A percentile compares a stretch with the other conserved stretches of the same genome.
Evolutionary conservation across 2,113 vertebrate species (phyloP).

Genomic region (Isurus oxyrinchus): DNA sequence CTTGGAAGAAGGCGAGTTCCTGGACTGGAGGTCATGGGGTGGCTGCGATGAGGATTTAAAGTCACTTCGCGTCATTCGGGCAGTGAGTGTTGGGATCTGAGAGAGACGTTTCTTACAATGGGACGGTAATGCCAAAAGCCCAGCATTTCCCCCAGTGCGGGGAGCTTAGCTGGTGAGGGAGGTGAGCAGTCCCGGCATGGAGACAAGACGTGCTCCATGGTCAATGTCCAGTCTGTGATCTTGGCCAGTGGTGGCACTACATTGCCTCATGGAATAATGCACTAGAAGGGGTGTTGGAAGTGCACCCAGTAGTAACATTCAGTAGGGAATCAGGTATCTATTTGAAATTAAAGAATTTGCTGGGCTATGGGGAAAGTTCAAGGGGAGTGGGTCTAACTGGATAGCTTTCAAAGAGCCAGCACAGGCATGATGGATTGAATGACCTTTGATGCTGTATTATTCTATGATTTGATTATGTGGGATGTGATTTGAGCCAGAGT

Average conservation of each 20-base stretch:
- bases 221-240: background rate
- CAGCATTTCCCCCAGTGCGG: background rate
- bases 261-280: background rate
- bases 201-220: background rate
- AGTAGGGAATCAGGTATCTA: background rate
- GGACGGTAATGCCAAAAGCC: background rate
- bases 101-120: background rate
- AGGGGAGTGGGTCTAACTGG: background rate
- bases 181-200: background rate
- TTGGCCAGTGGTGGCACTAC: background rate
- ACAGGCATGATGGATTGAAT: background rate
- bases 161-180: background rate
- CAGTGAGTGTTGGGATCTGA: conserved; percentile 60
- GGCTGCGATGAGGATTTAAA: conserved; percentile 67
- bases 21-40: conserved; percentile 84
- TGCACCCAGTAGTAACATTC: background rate
- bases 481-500: background rate
- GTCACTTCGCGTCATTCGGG: conserved; percentile 75
- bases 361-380: background rate
- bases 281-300: background rate
- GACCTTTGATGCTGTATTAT: background rate
- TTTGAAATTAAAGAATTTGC: background rate
- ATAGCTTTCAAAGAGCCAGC: background rate
- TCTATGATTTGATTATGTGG: background rate
- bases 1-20: conserved; percentile 90